These are phyloP conservation scores for zebrafish (Danio rerio) DNA, from an alignment of 2,113 vertebrate species.

Conservation along the genomic window DNA sequence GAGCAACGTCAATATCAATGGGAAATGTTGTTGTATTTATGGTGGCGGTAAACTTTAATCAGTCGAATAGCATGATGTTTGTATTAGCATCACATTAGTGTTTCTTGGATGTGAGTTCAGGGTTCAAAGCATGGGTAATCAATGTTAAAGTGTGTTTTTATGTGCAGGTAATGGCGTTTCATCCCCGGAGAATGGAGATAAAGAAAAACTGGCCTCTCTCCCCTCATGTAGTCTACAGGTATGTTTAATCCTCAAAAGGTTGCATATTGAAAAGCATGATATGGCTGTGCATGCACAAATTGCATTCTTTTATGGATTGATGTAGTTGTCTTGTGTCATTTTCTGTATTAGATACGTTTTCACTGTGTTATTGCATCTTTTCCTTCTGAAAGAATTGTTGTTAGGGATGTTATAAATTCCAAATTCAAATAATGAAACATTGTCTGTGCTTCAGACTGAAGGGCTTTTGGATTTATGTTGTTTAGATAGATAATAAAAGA, in stretches of 20 bases:
- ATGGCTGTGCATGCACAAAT: too few relatives aligned
- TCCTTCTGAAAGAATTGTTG: not conserved
- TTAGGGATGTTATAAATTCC: not conserved
- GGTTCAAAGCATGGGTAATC: not conserved
- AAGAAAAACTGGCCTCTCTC: slow-evolving; percentile 84
- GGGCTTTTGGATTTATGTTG: not conserved
- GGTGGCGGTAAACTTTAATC: too few relatives aligned
- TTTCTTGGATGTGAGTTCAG: not conserved
- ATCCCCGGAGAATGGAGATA: slow-evolving; percentile 87
- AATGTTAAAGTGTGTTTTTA: slow-evolving; percentile 37
- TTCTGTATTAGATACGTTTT: not conserved
- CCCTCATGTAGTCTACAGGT: slow-evolving; percentile 64
- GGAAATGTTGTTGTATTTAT: too few relatives aligned
- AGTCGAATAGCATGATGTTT: too few relatives aligned
- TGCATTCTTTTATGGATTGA: not conserved
- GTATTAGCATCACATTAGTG: too few relatives aligned
- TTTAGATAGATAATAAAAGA: too few relatives aligned
- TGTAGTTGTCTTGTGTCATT: not conserved
- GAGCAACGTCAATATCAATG: too few relatives aligned
- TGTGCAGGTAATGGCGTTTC: slow-evolving; percentile 87
- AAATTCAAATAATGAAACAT: not conserved
- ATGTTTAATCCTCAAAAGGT: too few relatives aligned
- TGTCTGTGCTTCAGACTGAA: not conserved
- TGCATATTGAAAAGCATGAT: too few relatives aligned
- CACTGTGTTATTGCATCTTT: not conserved